Conservation (phyloP, 2,888 invertebrate genomes). For the Sclerodermus sp. region DNA sequence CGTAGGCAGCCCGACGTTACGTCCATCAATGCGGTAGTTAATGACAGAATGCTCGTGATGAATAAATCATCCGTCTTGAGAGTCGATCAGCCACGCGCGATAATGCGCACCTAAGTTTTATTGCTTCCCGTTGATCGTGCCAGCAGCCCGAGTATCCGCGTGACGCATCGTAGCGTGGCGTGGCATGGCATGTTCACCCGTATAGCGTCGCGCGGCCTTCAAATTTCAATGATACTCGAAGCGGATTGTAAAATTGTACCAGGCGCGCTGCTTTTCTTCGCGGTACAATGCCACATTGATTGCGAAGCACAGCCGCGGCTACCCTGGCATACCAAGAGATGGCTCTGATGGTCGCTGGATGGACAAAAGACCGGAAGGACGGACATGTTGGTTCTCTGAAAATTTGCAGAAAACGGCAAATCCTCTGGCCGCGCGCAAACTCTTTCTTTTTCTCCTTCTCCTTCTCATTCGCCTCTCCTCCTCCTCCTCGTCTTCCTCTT, state of each 20-base stretch:
- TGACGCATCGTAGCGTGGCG: too few relatives aligned
- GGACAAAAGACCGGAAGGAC: too few relatives aligned
- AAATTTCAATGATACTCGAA: slow-evolving; percentile 5
- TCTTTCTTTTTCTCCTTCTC: too few relatives aligned
- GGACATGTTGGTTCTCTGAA: too few relatives aligned
- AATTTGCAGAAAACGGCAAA: too few relatives aligned
- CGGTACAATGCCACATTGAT: slow-evolving; percentile 18
- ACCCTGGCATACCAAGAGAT: slow-evolving; percentile 32
- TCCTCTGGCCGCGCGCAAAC: too few relatives aligned
- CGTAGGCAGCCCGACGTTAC: too few relatives aligned
- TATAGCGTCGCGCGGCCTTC: slow-evolving; percentile 9
- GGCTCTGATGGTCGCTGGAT: slow-evolving; percentile 29
- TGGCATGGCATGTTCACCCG: background rate
- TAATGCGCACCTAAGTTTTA: slow-evolving; percentile 15
- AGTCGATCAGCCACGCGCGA: slow-evolving; percentile 10
- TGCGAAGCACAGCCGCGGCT: slow-evolving; percentile 23
- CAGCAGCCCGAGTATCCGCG: too few relatives aligned
- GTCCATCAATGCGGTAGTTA: slow-evolving; percentile 9
- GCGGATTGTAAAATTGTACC: background rate
- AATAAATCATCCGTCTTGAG: slow-evolving; percentile 20
- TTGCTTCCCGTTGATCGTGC: slow-evolving; percentile 7
- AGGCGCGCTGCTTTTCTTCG: background rate
- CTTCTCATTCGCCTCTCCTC: background rate
- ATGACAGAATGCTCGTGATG: slow-evolving; percentile 9
- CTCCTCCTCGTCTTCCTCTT: background rate